Base-by-base conservation (phyloP, 2,888 invertebrate genomes). In the Amaurobius ferox region DNA sequence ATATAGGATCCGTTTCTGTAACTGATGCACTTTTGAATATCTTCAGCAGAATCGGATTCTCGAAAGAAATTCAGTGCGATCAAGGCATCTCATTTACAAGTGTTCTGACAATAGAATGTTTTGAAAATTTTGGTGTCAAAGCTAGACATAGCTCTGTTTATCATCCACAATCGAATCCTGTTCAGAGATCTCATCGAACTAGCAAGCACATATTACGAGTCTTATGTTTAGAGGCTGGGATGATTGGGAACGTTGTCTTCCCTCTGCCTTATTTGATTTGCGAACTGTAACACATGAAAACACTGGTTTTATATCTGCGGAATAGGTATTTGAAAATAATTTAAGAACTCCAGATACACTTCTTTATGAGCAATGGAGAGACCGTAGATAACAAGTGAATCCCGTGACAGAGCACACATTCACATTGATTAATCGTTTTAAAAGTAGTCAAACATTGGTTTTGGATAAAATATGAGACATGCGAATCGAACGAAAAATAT, bases 261-360 rank as follows among this genome's bases (percentile, higher is more conserved):
- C 81, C 16, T 29, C 48, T 13, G 81, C 71, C 0, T 7, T 83
- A 9, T 76, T 83, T 61, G 70, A 62, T 3, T 13, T 70, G 32
- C 7, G 81, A 39, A 70, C 30, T 26, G 40, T 62, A 0, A 83
- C 39, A 3, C 76, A 68, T 1, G 70, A 76, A 2, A 76, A 70
- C 9, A 76, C 76, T 0, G 70, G 76, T 0, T 70, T 64, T 19
- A 61, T 35, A 6, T 76, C 76, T 39, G 76, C 81, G 1, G 76
- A 83, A 40, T 7, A 70, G 13, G 62, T 76, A 0, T 68, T 55
- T 28, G 70, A 76, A 1, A n/a, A 26, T 11, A 76, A 70, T 40
- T n/a, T 81, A 11, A 80, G 73, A 28, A 68, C 61, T 19, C 55
- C 73, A 16, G 44, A 39, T 6, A 64, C 62, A 6, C 29, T 76